phyloP scores from a whole-genome alignment of 2,113 vertebrate genomes.

The Oryzias woworae region DNA sequence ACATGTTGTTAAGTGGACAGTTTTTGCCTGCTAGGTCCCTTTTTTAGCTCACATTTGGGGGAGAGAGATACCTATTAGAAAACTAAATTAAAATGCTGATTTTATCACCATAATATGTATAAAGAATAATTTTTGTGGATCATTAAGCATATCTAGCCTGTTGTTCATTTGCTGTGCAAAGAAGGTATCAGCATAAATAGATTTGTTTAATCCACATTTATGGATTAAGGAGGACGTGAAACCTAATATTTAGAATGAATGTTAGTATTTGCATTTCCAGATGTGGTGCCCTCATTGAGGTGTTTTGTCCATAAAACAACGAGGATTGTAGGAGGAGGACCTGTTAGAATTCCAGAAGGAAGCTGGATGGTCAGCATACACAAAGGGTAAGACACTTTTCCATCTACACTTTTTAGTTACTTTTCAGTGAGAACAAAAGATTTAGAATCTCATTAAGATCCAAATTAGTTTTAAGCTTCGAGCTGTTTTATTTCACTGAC shows the following conservation, averaged over 20 bases:
- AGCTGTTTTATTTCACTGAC: too few relatives aligned
- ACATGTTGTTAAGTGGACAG: slow-evolving; percentile 15
- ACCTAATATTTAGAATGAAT: not conserved
- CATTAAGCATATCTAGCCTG: slow-evolving; percentile 27
- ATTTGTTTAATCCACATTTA: not conserved
- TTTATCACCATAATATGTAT: slow-evolving; percentile 33
- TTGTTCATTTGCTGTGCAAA: slow-evolving; percentile 14
- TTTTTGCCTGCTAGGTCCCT: not conserved
- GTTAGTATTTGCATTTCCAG: slow-evolving; percentile 37
- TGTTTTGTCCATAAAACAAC: slow-evolving; percentile 76
- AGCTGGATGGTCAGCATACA: slow-evolving; percentile 98
- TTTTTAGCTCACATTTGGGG: too few relatives aligned
- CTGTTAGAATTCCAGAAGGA: slow-evolving; percentile 84
- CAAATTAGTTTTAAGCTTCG: too few relatives aligned
- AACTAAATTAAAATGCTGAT: slow-evolving; percentile 22
- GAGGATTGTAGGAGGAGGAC: slow-evolving; percentile 92
- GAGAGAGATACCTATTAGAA: too few relatives aligned
- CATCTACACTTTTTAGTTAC: slow-evolving; percentile 15
- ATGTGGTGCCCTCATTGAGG: slow-evolving; percentile 55
- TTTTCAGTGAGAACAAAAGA: slow-evolving; percentile 16
- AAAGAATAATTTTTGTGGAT: slow-evolving; percentile 26
- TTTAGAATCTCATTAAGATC: too few relatives aligned
- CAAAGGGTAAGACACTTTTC: slow-evolving; percentile 83
- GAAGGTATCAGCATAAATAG: slow-evolving; percentile 14
- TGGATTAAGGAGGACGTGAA: not conserved